Percentiles rank a stretch among this genome's conserved stretches.
These are phyloP conservation scores for Arctopsyche grandis DNA, from an alignment of 1,140 invertebrate species.

Conservation along the genomic window DNA sequence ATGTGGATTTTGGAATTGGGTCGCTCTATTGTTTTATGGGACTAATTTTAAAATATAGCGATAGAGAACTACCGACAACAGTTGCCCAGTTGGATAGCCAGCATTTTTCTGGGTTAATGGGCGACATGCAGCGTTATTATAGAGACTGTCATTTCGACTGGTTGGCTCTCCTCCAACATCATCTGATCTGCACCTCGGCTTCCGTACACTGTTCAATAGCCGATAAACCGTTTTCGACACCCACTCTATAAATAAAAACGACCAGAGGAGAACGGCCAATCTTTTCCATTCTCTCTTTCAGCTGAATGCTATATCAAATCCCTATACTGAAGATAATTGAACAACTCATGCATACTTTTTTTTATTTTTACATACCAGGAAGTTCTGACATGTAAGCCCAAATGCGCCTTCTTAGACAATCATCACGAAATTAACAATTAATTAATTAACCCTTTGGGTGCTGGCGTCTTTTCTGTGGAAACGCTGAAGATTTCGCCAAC, in stretches of 20 bases:
- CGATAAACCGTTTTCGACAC: background rate
- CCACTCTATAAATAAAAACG: background rate
- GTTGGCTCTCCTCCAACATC: background rate
- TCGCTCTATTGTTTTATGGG: background rate
- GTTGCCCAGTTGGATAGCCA: background rate
- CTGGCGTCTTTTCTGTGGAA: too few relatives aligned
- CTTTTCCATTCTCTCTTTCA: background rate
- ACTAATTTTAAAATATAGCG: background rate
- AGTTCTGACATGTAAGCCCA: too few relatives aligned
- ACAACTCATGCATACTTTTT: too few relatives aligned
- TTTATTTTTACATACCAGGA: too few relatives aligned
- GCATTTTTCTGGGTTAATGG: conserved; percentile 35
- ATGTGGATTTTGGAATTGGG: background rate
- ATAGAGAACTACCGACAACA: background rate
- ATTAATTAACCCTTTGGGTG: too few relatives aligned
- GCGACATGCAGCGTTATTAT: conserved; percentile 34
- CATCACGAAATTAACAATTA: too few relatives aligned
- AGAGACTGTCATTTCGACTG: conserved; percentile 26
- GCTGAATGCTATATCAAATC: background rate
- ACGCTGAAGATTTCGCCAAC: too few relatives aligned
- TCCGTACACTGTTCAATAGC: conserved; percentile 3
- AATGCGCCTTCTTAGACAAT: too few relatives aligned
- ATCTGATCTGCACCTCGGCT: background rate
- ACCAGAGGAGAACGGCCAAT: background rate
- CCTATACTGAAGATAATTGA: background rate